A percentile compares a stretch with the other conserved stretches of the same genome.
These are phyloP conservation scores for Dolichopus griseipennis DNA, from an alignment of 2,888 invertebrate species.

Conservation along the genomic window DNA sequence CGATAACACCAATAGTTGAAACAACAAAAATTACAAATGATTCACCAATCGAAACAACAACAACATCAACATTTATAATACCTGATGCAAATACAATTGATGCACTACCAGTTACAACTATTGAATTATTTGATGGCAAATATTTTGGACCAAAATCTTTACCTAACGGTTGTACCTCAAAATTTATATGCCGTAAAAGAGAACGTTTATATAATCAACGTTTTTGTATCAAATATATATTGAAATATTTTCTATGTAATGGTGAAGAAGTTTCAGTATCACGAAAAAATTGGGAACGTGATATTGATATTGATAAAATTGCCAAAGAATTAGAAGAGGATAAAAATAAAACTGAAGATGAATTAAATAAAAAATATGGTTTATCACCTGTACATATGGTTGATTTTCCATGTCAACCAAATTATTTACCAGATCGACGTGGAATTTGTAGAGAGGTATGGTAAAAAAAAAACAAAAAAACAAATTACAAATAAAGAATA, in stretches of 20 bases:
- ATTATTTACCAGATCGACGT: conserved; percentile 36
- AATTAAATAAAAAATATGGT: conserved; percentile 21
- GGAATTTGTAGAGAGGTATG: conserved; percentile 38
- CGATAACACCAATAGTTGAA: too few relatives aligned
- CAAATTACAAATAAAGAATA: too few relatives aligned
- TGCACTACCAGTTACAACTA: not conserved
- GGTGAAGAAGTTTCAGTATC: not conserved
- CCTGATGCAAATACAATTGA: not conserved
- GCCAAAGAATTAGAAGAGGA: not conserved
- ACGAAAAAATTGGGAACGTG: conserved; percentile 7
- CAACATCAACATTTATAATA: not conserved
- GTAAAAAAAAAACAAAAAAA: conserved; percentile 20
- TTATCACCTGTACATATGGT: conserved; percentile 35
- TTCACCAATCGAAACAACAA: not conserved
- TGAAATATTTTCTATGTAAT: not conserved
- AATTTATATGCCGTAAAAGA: conserved; percentile 30
- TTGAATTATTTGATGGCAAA: not conserved
- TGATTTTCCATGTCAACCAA: conserved; percentile 39
- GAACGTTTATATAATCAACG: not conserved
- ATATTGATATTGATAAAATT: not conserved
- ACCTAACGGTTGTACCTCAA: conserved; percentile 25
- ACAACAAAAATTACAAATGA: not conserved
- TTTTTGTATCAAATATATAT: not conserved
- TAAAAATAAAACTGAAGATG: conserved; percentile 5
- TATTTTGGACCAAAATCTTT: conserved; percentile 14